Base-by-base conservation (phyloP, 1,140 invertebrate genomes). In the Popillia japonica region DNA sequence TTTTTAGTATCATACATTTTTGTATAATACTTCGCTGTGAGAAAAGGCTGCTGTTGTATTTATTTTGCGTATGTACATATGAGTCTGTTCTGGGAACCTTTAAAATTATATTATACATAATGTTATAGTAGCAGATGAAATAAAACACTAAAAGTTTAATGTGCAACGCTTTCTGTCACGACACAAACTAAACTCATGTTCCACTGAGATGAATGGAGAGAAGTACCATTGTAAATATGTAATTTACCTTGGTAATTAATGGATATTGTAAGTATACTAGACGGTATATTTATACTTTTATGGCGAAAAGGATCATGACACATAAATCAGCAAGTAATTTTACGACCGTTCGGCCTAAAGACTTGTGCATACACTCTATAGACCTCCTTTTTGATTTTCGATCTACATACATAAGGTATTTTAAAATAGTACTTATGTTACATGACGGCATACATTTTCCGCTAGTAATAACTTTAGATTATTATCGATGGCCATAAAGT, bases 281-380 rank as follows among this genome's bases (percentile, higher is more conserved):
- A 22, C 22, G 22, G 61, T 68, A 23, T 23, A 68, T 68, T 68
- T 68, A 68, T 27, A 68, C 20, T 68, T 68, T 68, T 68, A 68
- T 68, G 61, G 22, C 22, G 61, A 23, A 68, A 34, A 27, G 61
- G 61, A 34, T 68, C 61, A 22, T 68, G 61, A 68, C 61, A 68
- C 61, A 68, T 22, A 68, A 68, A 68, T 68, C 61, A 68, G 27
- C 22, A 27, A n/a, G 61, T 27, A 68, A 68, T 68, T 68, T 68
- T 68, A 68, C 61, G 61, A 68, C 27, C 61, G 20, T 68, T 34
- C 61, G 61, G 20, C 22, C 61, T 68, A 68, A 68, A 68, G 61
- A 17, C 22, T 68, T 7, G 48, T 17, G 48, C 17, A 55, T 20
- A 22, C 3, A 14, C 10, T 64, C n/a, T 48, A 14, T 7, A 17